phyloP scores from a whole-genome alignment of 2,888 invertebrate genomes.

The Harpalus rufipes region DNA sequence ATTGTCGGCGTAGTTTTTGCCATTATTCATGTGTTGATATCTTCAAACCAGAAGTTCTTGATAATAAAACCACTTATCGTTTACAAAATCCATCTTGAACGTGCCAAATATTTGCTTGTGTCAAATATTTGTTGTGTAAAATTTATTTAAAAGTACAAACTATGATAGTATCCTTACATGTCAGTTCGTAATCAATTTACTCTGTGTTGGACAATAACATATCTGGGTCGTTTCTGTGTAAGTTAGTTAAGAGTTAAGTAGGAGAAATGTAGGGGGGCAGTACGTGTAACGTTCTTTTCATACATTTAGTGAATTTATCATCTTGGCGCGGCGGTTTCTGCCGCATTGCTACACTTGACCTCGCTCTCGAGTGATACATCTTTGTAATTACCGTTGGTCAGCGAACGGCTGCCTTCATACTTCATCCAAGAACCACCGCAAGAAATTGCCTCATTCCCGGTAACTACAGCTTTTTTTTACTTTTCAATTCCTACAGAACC shows the following conservation, averaged over 20 bases:
- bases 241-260: constrained; percentile 64
- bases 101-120: too few species aligned
- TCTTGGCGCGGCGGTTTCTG: constrained; percentile 32
- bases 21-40: too few species aligned
- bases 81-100: too few species aligned
- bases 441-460: neutral
- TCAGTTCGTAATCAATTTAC: constrained; percentile 14
- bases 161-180: neutral
- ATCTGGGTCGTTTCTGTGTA: constrained; percentile 1
- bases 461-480: neutral
- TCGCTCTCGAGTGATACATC: constrained; percentile 55
- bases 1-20: too few species aligned
- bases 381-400: constrained; percentile 62
- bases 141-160: too few species aligned
- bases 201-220: constrained; percentile 11
- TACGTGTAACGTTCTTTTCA: constrained; percentile 58
- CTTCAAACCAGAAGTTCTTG: too few species aligned
- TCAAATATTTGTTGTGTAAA: too few species aligned
- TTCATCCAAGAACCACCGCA: constrained; percentile 1
- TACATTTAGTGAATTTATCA: constrained; percentile 64
- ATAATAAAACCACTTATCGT: too few species aligned
- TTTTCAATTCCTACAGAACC: neutral
- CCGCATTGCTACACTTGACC: constrained; percentile 61
- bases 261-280: constrained; percentile 43
- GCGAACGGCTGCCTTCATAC: constrained; percentile 2